Base-by-base conservation (phyloP, 2,797 vertebrate genomes). In the Syndactyla subalaris region DNA sequence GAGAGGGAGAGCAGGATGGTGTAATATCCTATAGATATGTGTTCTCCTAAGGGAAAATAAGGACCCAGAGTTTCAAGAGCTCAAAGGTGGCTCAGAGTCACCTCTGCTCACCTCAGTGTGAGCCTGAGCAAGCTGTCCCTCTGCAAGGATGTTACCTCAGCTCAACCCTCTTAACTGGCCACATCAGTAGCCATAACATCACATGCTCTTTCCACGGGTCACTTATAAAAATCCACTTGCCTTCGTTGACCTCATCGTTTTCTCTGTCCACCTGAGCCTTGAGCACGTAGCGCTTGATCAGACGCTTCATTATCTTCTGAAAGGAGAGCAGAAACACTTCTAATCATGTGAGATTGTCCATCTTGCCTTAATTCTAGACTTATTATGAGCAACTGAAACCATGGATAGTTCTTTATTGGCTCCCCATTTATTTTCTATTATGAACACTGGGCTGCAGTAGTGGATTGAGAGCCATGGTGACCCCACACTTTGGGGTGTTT, bases 161-260 rank as follows among this genome's bases (percentile, higher is more conserved):
- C 63, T 66, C 26, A 75, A 2, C 14, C 24, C 27, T 80, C 4
- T 4, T 9, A 21, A 21, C 34, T 83, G 52, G 41, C 49, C 41
- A 2, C 15, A n/a, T 13, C 55, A 76, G 27, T 16, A 90, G 38
- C 71, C 75, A 10, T 21, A 57, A 19, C 3, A n/a, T 48, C 22
- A 75, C 24, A 11, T 45, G 51, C 27, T 76, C 29, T 0, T 54
- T 30, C 41, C 61, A 13, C 12, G 15, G 23, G 24, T 27, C 20
- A 85, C 7, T 54, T 61, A 55, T 12, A 59, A 76, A 65, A 95
- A 67, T 65, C 45, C 51, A 83, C 98, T 98, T 98, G 98, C 99
- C 99, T 99, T 99, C 99, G 68, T 99, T 99, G 97, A 99, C 99
- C 98, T 99, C 99, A 26, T 99, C 99, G 2, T 98, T 99, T 93